phyloP scores from a whole-genome alignment of 1,140 invertebrate species.

The Papilio polyxenes region DNA sequence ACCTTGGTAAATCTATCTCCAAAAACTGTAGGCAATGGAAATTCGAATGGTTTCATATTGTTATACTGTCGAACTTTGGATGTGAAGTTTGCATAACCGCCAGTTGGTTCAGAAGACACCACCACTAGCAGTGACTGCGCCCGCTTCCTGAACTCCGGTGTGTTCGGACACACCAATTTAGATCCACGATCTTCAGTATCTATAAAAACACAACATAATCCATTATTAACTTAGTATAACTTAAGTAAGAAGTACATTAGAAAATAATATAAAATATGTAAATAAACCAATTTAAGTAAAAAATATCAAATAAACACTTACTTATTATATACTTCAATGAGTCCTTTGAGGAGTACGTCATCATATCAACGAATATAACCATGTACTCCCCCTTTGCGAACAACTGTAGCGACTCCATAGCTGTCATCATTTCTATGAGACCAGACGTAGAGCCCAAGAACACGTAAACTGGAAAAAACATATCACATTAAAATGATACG shows the following conservation, averaged over 20 bases:
- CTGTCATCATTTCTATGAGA: constrained; percentile 93
- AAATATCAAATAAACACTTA: constrained; percentile 80
- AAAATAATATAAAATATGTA: neutral
- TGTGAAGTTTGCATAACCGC: constrained; percentile 88
- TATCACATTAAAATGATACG: neutral
- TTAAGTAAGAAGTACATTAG: too few species aligned
- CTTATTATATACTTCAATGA: constrained; percentile 94
- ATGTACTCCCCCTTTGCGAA: constrained; percentile 96
- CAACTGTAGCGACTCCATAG: constrained; percentile 92
- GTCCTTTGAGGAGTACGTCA: constrained; percentile 89
- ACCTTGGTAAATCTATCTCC: constrained; percentile 83
- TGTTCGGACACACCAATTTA: constrained; percentile 83
- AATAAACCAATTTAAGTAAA: neutral
- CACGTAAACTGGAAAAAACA: constrained; percentile 89
- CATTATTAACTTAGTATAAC: neutral
- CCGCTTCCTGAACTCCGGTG: constrained; percentile 85
- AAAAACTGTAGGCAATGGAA: constrained; percentile 82
- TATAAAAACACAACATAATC: constrained; percentile 38
- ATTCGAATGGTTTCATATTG: constrained; percentile 87
- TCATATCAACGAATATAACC: constrained; percentile 96
- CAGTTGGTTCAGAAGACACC: constrained; percentile 89
- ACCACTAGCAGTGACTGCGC: constrained; percentile 92
- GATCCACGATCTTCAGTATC: constrained; percentile 68
- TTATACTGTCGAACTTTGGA: constrained; percentile 89
- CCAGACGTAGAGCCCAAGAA: constrained; percentile 91